Percentiles rank a stretch among this genome's conserved stretches.
Conservation (phyloP, 2,888 invertebrate genomes). For the Papilio gigon region DNA sequence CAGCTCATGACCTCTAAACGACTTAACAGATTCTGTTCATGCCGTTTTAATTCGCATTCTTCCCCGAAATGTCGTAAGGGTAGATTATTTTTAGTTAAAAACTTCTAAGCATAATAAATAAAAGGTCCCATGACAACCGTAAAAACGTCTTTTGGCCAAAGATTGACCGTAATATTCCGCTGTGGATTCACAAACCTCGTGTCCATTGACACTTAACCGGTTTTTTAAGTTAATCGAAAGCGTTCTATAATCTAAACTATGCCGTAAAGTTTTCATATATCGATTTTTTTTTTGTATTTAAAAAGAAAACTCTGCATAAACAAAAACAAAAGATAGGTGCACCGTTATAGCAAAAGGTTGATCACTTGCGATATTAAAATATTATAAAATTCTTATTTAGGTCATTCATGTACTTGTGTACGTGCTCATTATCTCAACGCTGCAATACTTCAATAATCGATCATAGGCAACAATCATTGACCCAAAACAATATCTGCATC, state of each 20-base stretch:
- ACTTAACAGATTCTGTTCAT: too few relatives aligned
- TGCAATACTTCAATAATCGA: conserved; percentile 18
- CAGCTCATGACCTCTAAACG: too few relatives aligned
- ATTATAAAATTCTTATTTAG: conserved; percentile 11
- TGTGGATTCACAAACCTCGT: not conserved
- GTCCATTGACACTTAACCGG: conserved; percentile 24
- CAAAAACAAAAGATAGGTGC: not conserved
- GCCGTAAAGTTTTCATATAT: not conserved
- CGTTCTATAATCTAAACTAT: conserved; percentile 13
- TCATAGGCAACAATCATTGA: conserved; percentile 18
- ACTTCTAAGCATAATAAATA: not conserved
- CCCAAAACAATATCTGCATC: conserved; percentile 11
- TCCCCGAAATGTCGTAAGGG: not conserved
- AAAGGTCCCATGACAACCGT: not conserved
- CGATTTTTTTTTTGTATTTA: not conserved
- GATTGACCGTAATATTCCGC: conserved; percentile 8
- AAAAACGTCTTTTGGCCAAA: not conserved
- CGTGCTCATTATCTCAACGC: conserved; percentile 15
- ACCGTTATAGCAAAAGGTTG: not conserved
- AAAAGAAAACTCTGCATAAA: not conserved
- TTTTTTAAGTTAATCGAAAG: conserved; percentile 24
- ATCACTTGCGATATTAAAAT: not conserved
- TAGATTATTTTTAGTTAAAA: not conserved
- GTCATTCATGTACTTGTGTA: not conserved
- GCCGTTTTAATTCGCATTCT: too few relatives aligned